These are phyloP conservation scores for Capitella teleta DNA, from an alignment of 1,140 invertebrate species.

Conservation along the genomic window DNA sequence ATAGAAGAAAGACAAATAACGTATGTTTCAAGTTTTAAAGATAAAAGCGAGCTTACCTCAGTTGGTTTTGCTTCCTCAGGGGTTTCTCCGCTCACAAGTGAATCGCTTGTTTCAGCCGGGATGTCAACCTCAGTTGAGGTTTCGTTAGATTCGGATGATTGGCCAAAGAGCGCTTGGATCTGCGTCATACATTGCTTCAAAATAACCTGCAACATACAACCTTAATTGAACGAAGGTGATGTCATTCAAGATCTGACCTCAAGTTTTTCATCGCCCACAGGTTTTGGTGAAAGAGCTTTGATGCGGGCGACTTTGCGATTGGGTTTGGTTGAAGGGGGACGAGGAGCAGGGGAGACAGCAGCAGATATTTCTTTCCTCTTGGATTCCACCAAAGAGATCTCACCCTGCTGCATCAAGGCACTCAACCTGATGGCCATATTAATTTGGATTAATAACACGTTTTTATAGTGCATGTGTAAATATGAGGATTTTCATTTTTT, in stretches of 20 bases:
- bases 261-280: slow-evolving; percentile 30
- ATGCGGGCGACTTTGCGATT: slow-evolving; percentile 13
- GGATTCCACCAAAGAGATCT: slow-evolving; percentile 25
- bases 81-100: background rate
- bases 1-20: slow-evolving; percentile 13
- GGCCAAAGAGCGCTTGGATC: background rate
- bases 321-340: background rate
- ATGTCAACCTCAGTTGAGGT: too few species aligned
- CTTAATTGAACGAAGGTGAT: background rate
- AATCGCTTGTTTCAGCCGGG: background rate
- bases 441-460: background rate
- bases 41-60: background rate
- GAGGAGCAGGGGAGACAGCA: background rate
- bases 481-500: background rate
- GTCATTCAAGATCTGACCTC: slow-evolving; percentile 19
- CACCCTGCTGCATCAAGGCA: slow-evolving; percentile 25
- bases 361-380: slow-evolving; percentile 13
- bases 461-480: background rate
- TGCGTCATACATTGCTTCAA: background rate
- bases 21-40: background rate
- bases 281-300: slow-evolving; percentile 27
- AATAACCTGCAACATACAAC: background rate
- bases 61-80: background rate
- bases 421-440: slow-evolving; percentile 18
- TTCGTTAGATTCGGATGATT: background rate